Evolutionary conservation across 2,888 invertebrate genomes (phyloP).

Genomic region (Nomada flava): DNA sequence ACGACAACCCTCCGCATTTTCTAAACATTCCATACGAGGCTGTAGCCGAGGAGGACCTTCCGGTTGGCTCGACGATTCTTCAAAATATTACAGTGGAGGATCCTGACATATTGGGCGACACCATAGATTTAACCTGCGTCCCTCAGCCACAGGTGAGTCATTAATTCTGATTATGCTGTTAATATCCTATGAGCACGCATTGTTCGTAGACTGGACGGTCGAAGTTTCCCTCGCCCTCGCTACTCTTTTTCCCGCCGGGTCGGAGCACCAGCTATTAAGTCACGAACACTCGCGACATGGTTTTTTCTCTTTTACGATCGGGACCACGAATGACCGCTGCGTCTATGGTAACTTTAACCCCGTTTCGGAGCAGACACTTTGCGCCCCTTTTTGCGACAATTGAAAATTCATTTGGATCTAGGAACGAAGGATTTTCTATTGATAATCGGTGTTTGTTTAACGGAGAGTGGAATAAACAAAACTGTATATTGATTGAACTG

Average conservation of each 20-base stretch:
- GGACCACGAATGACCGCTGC: too few relatives aligned
- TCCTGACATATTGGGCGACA: slow-evolving; percentile 92
- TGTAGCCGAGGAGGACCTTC: slow-evolving; percentile 91
- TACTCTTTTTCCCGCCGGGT: not conserved
- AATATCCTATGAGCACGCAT: slow-evolving; percentile 33
- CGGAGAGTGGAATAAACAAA: too few relatives aligned
- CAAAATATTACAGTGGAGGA: slow-evolving; percentile 91
- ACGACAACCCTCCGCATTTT: slow-evolving; percentile 92
- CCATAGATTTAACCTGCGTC: slow-evolving; percentile 90
- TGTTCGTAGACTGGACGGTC: not conserved
- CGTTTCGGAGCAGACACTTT: too few relatives aligned
- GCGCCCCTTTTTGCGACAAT: too few relatives aligned
- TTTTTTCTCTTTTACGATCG: too few relatives aligned
- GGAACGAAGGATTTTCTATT: too few relatives aligned
- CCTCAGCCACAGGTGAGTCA: slow-evolving; percentile 85
- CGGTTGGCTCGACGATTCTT: slow-evolving; percentile 90
- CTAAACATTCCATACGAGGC: slow-evolving; percentile 92
- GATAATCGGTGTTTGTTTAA: too few relatives aligned
- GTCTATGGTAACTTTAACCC: too few relatives aligned
- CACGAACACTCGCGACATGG: too few relatives aligned
- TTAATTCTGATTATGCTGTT: slow-evolving; percentile 47
- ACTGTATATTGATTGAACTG: too few relatives aligned
- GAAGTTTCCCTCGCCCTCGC: not conserved
- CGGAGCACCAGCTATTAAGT: not conserved
- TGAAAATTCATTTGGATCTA: too few relatives aligned